Conservation (phyloP, 2,113 vertebrate genomes). For the Phoenicopterus ruber region DNA sequence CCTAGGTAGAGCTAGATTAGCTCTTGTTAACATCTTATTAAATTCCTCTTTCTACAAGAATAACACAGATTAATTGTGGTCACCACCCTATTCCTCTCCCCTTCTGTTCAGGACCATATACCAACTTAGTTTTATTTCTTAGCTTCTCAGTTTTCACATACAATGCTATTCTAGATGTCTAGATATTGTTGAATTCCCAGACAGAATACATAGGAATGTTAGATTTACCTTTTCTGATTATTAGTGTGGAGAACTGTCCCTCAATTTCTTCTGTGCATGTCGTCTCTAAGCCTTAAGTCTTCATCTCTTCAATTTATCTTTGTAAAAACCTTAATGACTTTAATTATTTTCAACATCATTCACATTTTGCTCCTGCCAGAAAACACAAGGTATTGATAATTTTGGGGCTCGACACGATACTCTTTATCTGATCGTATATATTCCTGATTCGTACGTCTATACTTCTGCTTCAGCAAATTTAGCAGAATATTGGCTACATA, state of each 20-base stretch:
- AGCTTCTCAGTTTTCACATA: background rate
- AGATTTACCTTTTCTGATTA: background rate
- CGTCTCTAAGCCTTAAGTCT: background rate
- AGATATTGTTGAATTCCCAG: background rate
- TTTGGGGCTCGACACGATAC: background rate
- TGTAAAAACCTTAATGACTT: background rate
- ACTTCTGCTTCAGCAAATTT: background rate
- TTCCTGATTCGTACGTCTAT: accelerated
- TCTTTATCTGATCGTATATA: background rate
- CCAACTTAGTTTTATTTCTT: background rate
- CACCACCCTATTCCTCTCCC: background rate
- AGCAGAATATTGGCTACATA: background rate
- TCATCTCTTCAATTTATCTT: background rate
- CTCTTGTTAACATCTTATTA: background rate
- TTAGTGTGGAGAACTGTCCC: background rate
- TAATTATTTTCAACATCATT: background rate
- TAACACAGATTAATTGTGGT: background rate
- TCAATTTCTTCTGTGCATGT: background rate
- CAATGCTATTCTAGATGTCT: background rate
- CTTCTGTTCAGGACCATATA: background rate
- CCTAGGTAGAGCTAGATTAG: background rate
- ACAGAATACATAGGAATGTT: background rate
- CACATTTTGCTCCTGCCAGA: background rate
- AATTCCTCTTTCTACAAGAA: background rate
- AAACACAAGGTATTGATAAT: background rate